Evolutionary conservation across 1,140 invertebrate genomes (phyloP).

Genomic region (Forficula auricularia): DNA sequence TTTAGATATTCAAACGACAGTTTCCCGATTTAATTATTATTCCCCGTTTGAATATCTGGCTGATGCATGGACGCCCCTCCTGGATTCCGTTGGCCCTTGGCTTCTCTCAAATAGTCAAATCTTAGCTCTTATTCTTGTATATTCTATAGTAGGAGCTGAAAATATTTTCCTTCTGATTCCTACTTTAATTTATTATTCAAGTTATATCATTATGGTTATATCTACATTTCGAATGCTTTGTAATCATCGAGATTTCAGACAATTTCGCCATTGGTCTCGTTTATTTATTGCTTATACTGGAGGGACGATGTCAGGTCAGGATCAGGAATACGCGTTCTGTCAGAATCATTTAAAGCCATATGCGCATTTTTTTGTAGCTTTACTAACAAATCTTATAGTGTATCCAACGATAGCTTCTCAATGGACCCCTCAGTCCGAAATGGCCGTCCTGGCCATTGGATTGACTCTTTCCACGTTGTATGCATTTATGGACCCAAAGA

Average conservation of each 20-base stretch:
- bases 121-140: conserved; percentile 27
- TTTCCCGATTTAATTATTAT: no score
- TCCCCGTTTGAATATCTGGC: no score
- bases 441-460: conserved; percentile 51
- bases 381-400: conserved; percentile 53
- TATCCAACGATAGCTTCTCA: conserved; percentile 58
- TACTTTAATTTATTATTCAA: conserved; percentile 48
- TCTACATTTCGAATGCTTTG: conserved; percentile 64
- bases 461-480: conserved; percentile 55
- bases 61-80: no score
- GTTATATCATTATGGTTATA: conserved; percentile 51
- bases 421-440: conserved; percentile 65
- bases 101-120: no score
- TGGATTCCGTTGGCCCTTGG: no score
- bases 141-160: conserved; percentile 44
- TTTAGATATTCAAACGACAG: conserved; percentile 16
- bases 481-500: conserved; percentile 42
- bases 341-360: conserved; percentile 64
- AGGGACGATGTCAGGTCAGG: conserved; percentile 47
- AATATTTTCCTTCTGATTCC: conserved; percentile 47
- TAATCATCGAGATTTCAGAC: conserved; percentile 47
- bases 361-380: conserved; percentile 52
- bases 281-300: conserved; percentile 53
- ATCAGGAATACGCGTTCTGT: conserved; percentile 65
- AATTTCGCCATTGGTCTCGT: conserved; percentile 62